Evolutionary conservation across 2,797 vertebrate genomes (phyloP).

Genomic region (Salmo trutta): DNA sequence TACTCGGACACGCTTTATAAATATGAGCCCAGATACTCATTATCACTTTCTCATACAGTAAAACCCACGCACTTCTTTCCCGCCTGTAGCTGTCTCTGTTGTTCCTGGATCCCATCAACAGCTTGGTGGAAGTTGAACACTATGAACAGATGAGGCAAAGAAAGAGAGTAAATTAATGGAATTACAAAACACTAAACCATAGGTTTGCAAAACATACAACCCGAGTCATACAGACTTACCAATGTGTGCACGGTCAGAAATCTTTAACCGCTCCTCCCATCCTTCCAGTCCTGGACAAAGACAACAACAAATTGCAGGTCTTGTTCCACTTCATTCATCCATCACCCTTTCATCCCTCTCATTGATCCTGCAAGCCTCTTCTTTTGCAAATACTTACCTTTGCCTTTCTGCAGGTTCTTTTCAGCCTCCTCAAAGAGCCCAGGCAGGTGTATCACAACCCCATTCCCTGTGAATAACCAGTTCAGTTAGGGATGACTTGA

Average conservation of each 20-base stretch:
- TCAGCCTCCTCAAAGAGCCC: constrained; percentile 83
- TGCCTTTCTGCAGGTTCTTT: constrained; percentile 80
- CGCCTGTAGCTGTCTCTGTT: constrained; percentile 80
- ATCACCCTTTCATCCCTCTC: background rate
- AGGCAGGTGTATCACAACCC: constrained; percentile 82
- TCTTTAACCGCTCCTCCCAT: constrained; percentile 81
- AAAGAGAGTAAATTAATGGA: background rate
- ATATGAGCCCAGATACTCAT: background rate
- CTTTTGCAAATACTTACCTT: constrained; percentile 63
- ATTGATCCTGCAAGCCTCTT: background rate
- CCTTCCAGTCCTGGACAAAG: constrained; percentile 73
- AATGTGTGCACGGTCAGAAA: constrained; percentile 84
- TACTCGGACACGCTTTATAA: background rate
- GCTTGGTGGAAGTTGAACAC: constrained; percentile 87
- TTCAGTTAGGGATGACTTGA: background rate
- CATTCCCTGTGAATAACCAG: constrained; percentile 69
- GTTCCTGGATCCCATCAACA: constrained; percentile 82
- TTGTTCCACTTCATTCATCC: background rate
- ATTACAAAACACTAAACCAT: background rate
- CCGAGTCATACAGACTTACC: constrained; percentile 57
- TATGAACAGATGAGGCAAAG: constrained; percentile 42
- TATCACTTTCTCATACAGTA: background rate
- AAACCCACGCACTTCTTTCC: constrained; percentile 77
- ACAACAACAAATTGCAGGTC: constrained; percentile 11
- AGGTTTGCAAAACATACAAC: background rate